Evolutionary conservation across 2,113 vertebrate species (phyloP).

Genomic region (Perca fluviatilis): DNA sequence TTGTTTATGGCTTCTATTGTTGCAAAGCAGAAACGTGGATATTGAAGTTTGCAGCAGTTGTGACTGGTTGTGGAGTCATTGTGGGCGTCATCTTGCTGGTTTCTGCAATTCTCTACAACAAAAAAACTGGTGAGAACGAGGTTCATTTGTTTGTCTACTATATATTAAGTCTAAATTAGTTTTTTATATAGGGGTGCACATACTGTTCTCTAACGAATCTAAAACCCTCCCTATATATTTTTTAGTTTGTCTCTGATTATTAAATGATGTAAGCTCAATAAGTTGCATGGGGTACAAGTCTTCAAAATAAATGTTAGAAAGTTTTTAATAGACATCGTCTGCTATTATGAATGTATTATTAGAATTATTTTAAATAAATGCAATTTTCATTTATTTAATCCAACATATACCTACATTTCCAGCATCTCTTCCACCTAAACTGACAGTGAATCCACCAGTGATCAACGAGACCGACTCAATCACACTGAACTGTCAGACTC

Average conservation of each 20-base stretch:
- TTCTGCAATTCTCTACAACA: background rate
- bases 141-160: background rate
- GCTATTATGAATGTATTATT: too few species aligned
- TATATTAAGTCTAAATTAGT: background rate
- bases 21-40: background rate
- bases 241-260: background rate
- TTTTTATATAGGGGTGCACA: background rate
- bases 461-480: too few species aligned
- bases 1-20: background rate
- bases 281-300: too few species aligned
- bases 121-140: conserved; percentile 9
- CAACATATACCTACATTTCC: background rate
- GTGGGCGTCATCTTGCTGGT: conserved; percentile 7
- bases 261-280: too few species aligned
- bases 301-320: too few species aligned
- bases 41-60: background rate
- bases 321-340: too few species aligned
- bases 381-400: background rate
- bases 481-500: too few species aligned
- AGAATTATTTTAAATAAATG: background rate
- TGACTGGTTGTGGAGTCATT: conserved; percentile 22
- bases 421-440: conserved; percentile 18
- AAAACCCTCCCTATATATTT: background rate
- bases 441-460: too few species aligned
- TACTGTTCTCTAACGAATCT: background rate